These are phyloP conservation scores for Eupristina koningsbergeri DNA, from an alignment of 1,140 invertebrate genomes.

Conservation along the genomic window DNA sequence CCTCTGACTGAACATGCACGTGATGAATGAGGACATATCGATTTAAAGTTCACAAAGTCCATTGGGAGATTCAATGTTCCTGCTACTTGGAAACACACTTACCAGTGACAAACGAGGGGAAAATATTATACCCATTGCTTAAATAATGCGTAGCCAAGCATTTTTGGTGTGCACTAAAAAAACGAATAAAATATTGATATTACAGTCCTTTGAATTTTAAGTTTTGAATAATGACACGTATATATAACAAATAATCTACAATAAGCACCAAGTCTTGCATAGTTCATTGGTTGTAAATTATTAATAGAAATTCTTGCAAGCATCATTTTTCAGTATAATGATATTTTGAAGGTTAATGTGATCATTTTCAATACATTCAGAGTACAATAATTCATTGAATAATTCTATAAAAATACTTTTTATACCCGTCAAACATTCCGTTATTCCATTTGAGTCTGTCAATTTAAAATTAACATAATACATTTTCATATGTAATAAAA, in stretches of 20 bases:
- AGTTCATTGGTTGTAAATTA: neutral
- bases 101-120: constrained; percentile 1
- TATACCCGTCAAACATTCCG: no score
- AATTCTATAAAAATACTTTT: no score
- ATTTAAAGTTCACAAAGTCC: constrained; percentile 14
- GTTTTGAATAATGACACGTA: neutral
- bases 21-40: constrained; percentile 42
- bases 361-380: no score
- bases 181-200: neutral
- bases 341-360: no score
- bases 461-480: no score
- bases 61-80: neutral
- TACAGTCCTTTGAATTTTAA: neutral
- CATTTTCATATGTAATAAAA: no score
- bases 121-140: constrained; percentile 6
- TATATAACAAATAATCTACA: neutral
- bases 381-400: no score
- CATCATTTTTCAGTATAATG: no score
- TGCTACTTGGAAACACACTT: neutral
- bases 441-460: no score
- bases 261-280: neutral
- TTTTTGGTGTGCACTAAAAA: neutral
- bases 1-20: constrained; percentile 19
- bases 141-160: constrained; percentile 8
- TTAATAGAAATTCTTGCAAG: neutral